Evolutionary conservation across 2,797 vertebrate genomes (phyloP), one percentile per base, ranked within the genome.

Genomic region (Sebastes vulpes): DNA sequence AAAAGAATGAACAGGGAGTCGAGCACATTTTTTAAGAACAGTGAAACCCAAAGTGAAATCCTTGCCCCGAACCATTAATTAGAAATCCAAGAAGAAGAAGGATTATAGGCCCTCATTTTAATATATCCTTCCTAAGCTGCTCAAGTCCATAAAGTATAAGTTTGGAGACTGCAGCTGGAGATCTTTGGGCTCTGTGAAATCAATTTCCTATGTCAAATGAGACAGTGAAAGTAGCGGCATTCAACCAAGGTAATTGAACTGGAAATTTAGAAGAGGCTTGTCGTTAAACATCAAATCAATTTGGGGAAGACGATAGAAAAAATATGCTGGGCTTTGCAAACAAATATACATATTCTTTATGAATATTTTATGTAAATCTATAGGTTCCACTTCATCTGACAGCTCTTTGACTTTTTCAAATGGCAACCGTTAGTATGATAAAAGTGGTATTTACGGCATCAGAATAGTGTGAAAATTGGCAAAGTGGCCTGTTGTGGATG

Each of bases 61-160:
- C 79, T 85, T 78, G 83, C 85, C 79, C 81, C 73, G 35, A 92
- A 90, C 77, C 60, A 91, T 79, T 93, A 89, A 91, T 93, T 89
- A 89, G 68, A 92, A 92, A 91, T 81, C 82, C 74, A 82, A 85
- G 69, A 84, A 87, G 67, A 75, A 83, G 84, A 85, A 78, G 79
- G 85, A 92, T 93, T 94, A 86, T 52, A 80, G 71, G 58, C 72
- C 67, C 79, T 82, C 76, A 79, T 90, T 90, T 84, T 77, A 86
- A 90, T 87, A 68, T 79, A 86, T 81, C 82, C 73, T 21, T 78
- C 60, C 75, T 84, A 91, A 92, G 67, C 81, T 86, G 65, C 82
- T 90, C 74, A 81, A 90, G 69, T 82, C 77, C 82, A 84, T 71
- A 84, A 83, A 70, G 66, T 82, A 63, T 64, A 58, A 85, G 81